Evolutionary conservation across 2,888 invertebrate species (phyloP).

Genomic region (Suillia variegata): DNA sequence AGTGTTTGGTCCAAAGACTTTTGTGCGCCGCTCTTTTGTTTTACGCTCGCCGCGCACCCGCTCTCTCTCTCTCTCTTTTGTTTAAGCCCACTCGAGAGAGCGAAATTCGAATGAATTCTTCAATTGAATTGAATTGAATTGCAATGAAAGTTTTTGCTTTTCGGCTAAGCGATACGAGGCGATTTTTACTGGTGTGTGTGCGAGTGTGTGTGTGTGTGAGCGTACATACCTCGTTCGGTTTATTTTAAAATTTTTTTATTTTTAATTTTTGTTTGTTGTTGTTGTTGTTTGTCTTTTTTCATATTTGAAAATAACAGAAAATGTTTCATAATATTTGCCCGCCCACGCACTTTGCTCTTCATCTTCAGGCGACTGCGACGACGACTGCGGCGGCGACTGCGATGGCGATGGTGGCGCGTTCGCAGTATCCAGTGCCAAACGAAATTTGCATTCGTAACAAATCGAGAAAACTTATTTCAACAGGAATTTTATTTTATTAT

Average conservation of each 20-base stretch:
- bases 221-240: no score
- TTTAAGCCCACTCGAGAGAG: neutral
- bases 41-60: neutral
- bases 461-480: no score
- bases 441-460: slow-evolving; percentile 1
- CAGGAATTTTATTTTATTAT: no score
- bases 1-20: no score
- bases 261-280: no score
- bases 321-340: slow-evolving; percentile 18
- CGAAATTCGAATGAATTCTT: neutral
- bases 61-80: neutral
- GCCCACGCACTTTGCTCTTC: slow-evolving; percentile 42
- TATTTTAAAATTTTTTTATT: no score
- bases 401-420: slow-evolving; percentile 12
- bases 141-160: neutral
- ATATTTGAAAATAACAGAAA: slow-evolving; percentile 12
- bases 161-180: neutral
- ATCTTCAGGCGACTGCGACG: no score
- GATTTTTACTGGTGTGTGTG: no score
- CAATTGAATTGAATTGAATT: slow-evolving; percentile 3
- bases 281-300: no score
- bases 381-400: no score
- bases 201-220: no score
- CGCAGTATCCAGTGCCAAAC: no score
- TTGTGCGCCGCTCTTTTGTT: neutral